Evolutionary conservation across 2,888 invertebrate genomes (phyloP), one percentile per base, ranked within the genome.

Genomic region (Tethea ocularis): DNA sequence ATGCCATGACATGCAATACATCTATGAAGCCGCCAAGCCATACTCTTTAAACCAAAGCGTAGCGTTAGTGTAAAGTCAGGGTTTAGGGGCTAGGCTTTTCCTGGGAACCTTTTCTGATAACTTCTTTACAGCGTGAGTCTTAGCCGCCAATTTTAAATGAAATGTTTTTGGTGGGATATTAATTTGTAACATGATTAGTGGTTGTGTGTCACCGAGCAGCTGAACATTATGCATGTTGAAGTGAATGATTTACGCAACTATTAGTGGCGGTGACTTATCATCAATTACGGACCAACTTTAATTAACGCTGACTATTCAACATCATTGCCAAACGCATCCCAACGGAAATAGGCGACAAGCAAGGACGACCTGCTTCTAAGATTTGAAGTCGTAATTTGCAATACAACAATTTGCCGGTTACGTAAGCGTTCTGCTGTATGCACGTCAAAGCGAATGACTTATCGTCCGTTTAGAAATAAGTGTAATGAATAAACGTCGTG

Each of bases 301-400:
- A 82, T 83, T 80, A 77, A 67, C 69, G 64, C 62, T 57, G 60
- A 71, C 62, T 73, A 67, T 67, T 63, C 64, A 54, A 62, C 57
- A 58, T 33, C 59, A 60, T 58, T 70, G 70, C 73, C 76, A 78
- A 80, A 75, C 74, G 76, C 66, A 64, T 57, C 56, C 55, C 24
- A 71, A 62, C 72, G 68, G 66, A 77, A 75, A 74, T 76, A 78
- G 61, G 66, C 68, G 75, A 73, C 82, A 78, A 78, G 82, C 82
- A 78, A 78, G 82, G 79, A 59, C 62, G 61, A 57, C 54, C 57
- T 64, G 62, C 63, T 62, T 72, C 62, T 62, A 64, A 71, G 63
- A 66, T 62, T 63, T 52, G 52, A 15, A n/a, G 13, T 36, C 11
- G 54, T 54, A 11, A 29, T 54, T 54, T 36, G n/a, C 13, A 33